Percentiles rank a stretch among this genome's conserved stretches.
phyloP scores from a whole-genome alignment of 2,797 vertebrate species.

The Brotula barbata region DNA sequence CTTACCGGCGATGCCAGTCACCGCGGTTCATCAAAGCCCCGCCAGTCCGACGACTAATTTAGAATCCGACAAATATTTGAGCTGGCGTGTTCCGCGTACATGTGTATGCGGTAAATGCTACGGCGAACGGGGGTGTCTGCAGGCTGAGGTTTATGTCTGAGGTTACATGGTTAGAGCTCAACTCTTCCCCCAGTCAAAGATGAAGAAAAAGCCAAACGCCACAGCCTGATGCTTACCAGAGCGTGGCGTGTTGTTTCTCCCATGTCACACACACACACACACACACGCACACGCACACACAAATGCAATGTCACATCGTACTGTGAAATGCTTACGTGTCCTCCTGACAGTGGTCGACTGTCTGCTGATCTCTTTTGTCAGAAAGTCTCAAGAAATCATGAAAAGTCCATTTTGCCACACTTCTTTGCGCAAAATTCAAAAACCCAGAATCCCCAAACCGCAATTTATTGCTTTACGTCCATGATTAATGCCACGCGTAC shows the following conservation, averaged over 20 bases:
- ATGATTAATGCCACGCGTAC: constrained; percentile 70
- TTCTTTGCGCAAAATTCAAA: constrained; percentile 42
- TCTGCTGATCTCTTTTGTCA: constrained; percentile 66
- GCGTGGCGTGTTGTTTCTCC: constrained; percentile 65
- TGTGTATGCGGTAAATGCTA: neutral
- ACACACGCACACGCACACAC: constrained; percentile 10
- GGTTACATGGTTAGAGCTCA: constrained; percentile 54
- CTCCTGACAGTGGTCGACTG: constrained; percentile 24
- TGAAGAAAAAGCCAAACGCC: constrained; percentile 53
- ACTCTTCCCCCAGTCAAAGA: constrained; percentile 50
- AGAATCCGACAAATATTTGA: too few species aligned
- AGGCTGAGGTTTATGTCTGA: constrained; percentile 39
- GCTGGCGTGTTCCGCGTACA: too few species aligned
- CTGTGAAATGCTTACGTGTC: constrained; percentile 34
- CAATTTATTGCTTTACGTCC: constrained; percentile 68
- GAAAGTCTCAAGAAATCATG: constrained; percentile 58
- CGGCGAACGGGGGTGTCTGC: constrained; percentile 16
- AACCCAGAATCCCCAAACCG: constrained; percentile 45
- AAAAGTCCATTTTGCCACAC: constrained; percentile 57
- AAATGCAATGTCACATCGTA: constrained; percentile 6
- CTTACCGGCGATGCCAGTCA: too few species aligned
- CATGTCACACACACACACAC: constrained; percentile 31
- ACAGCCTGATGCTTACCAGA: constrained; percentile 69
- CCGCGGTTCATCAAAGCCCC: too few species aligned
- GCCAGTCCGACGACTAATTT: too few species aligned